A percentile compares a stretch with the other conserved stretches of the same genome.
Conservation (phyloP, 2,888 invertebrate genomes). For the Himalopsyche anomala region DNA sequence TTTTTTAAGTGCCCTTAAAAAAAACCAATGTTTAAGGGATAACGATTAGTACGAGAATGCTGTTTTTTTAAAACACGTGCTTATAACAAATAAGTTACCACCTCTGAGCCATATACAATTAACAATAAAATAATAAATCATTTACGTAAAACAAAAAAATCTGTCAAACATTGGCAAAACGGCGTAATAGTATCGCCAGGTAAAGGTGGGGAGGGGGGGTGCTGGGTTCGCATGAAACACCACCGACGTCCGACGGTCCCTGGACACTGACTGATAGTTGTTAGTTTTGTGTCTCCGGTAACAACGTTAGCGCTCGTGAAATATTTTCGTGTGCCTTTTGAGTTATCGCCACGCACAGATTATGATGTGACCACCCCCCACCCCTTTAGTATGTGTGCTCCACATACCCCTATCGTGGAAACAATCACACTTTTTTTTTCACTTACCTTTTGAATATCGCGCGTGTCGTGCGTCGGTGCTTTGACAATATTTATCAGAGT, state of each 20-base stretch:
- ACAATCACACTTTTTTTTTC: neutral
- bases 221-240: neutral
- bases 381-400: neutral
- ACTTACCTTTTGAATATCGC: constrained; percentile 6
- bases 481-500: neutral
- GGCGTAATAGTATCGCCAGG: neutral
- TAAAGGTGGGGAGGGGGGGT: neutral
- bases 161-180: no score
- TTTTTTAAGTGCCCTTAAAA: no score
- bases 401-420: neutral
- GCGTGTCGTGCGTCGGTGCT: neutral
- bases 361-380: constrained; percentile 45
- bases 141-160: no score
- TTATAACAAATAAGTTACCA: no score
- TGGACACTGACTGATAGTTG: constrained; percentile 46
- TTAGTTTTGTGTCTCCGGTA: constrained; percentile 48
- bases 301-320: constrained; percentile 61
- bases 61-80: no score
- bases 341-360: constrained; percentile 57
- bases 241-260: constrained; percentile 6
- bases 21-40: no score
- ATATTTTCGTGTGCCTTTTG: constrained; percentile 61
- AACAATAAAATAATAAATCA: no score
- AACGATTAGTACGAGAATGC: no score
- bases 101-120: no score